phyloP scores from a whole-genome alignment of 2,113 vertebrate species.

The Rhinolophus sinicus region DNA sequence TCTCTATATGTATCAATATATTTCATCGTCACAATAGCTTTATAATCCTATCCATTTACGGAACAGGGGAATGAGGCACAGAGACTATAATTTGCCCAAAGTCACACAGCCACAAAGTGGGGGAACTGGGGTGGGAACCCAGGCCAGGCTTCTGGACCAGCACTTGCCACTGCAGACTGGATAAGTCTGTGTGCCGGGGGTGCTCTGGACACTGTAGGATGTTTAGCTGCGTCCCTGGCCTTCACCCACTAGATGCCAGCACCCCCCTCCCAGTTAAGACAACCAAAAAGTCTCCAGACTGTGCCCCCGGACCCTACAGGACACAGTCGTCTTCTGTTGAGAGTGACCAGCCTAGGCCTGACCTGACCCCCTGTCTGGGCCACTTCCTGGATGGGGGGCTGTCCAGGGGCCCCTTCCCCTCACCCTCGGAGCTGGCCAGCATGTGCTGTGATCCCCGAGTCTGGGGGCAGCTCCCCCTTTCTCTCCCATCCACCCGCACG shows the following conservation, averaged over 20 bases:
- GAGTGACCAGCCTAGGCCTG: rapidly evolving
- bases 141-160: too few species aligned
- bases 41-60: not conserved
- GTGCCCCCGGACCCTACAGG: too few species aligned
- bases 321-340: rapidly evolving
- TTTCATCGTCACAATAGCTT: not conserved
- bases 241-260: not conserved
- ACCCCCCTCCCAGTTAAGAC: rapidly evolving
- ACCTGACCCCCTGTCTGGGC: too few species aligned
- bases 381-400: rapidly evolving
- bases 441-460: rapidly evolving
- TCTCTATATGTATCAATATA: not conserved
- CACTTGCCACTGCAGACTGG: rapidly evolving
- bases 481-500: rapidly evolving
- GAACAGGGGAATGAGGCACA: not conserved
- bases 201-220: rapidly evolving
- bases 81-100: too few species aligned
- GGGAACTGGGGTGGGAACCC: rapidly evolving
- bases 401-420: not conserved
- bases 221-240: not conserved
- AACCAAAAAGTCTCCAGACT: not conserved
- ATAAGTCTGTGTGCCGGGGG: rapidly evolving
- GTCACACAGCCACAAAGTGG: not conserved
- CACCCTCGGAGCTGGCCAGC: not conserved
- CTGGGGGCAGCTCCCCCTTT: not conserved